These are phyloP conservation scores for Melinaea marsaeus DNA, from an alignment of 2,888 invertebrate genomes.

Conservation along the genomic window DNA sequence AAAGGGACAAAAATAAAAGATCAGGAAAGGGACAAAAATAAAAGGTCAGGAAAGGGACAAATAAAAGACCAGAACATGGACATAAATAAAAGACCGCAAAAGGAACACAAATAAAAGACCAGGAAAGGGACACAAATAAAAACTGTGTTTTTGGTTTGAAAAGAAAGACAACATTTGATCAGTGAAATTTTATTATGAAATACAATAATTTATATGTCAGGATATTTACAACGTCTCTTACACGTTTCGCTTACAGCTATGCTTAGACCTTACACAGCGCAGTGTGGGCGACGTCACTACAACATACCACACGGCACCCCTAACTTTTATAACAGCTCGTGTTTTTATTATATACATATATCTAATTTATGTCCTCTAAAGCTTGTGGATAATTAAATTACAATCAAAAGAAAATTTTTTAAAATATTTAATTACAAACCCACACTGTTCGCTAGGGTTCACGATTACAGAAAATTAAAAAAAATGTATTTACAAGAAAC, in stretches of 20 bases:
- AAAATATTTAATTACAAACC: not conserved
- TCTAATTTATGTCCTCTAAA: too few relatives aligned
- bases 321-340: too few relatives aligned
- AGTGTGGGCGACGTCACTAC: not conserved
- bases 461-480: conserved; percentile 11
- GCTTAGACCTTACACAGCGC: not conserved
- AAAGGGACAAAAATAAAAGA: too few relatives aligned
- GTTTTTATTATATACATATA: too few relatives aligned
- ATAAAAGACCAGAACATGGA: too few relatives aligned
- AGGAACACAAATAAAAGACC: too few relatives aligned
- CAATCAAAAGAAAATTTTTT: too few relatives aligned
- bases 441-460: conserved; percentile 14
- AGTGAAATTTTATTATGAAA: conserved; percentile 70
- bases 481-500: not conserved
- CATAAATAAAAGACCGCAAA: too few relatives aligned
- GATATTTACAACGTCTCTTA: conserved; percentile 64
- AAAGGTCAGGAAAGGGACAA: too few relatives aligned
- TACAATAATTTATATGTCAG: conserved; percentile 71
- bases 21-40: too few relatives aligned
- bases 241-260: conserved; percentile 41
- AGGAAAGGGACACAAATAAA: not conserved
- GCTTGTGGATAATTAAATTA: too few relatives aligned
- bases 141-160: not conserved
- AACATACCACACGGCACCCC: too few relatives aligned
- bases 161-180: conserved; percentile 38